These are phyloP conservation scores for Andrena hattorfiana DNA, from an alignment of 2,888 invertebrate species.

Conservation along the genomic window DNA sequence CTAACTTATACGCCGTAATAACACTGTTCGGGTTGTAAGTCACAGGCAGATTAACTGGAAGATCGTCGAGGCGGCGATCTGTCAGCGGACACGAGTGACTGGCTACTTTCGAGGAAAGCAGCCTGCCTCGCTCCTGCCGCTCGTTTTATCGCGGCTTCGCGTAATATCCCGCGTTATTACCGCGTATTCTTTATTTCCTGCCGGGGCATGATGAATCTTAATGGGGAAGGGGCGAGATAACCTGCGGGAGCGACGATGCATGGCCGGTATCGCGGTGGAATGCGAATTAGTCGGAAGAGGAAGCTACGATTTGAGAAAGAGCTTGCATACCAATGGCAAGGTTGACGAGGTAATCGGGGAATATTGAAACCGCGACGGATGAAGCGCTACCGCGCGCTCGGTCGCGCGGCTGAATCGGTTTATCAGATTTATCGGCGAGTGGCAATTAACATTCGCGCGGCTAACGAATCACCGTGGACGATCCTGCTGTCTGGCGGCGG, in stretches of 20 bases:
- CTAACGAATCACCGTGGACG: constrained; percentile 27
- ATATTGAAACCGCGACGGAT: constrained; percentile 10
- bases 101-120: constrained; percentile 19
- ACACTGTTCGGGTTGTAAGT: constrained; percentile 55
- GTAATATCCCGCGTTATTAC: constrained; percentile 33
- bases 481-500: constrained; percentile 23
- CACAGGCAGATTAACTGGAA: constrained; percentile 63
- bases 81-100: constrained; percentile 45
- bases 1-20: constrained; percentile 62
- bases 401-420: constrained; percentile 11
- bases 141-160: background rate
- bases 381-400: constrained; percentile 12
- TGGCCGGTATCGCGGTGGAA: constrained; percentile 29
- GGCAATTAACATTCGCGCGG: constrained; percentile 30
- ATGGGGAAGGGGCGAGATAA: constrained; percentile 36
- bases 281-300: constrained; percentile 48
- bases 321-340: constrained; percentile 28
- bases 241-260: background rate
- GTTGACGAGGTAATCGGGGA: constrained; percentile 40
- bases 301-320: constrained; percentile 32
- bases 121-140: background rate
- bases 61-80: constrained; percentile 56
- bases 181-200: constrained; percentile 37
- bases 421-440: constrained; percentile 34
- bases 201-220: constrained; percentile 27